phyloP scores from a whole-genome alignment of 2,888 invertebrate genomes.

The Protodeltote pygarga region DNA sequence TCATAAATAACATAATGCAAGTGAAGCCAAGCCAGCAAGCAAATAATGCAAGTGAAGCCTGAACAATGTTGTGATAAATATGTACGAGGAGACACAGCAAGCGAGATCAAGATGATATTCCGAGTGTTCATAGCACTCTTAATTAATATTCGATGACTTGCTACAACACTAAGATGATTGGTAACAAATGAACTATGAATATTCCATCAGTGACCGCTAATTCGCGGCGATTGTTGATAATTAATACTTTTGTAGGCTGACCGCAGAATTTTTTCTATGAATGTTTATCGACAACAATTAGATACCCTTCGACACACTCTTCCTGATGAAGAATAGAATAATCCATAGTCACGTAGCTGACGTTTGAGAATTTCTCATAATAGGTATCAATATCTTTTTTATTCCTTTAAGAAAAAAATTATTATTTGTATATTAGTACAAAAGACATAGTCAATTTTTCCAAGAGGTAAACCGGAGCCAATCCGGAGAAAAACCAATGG shows the following conservation, averaged over 20 bases:
- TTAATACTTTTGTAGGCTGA: slow-evolving; percentile 15
- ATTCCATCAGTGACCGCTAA: slow-evolving; percentile 58
- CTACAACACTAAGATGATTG: slow-evolving; percentile 60
- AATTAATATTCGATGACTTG: slow-evolving; percentile 83
- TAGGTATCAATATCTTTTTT: no score
- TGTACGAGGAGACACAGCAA: slow-evolving; percentile 57
- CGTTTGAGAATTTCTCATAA: no score
- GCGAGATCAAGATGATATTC: slow-evolving; percentile 55
- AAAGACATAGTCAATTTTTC: no score
- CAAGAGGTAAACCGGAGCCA: no score
- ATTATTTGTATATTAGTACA: no score
- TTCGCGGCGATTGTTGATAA: slow-evolving; percentile 65
- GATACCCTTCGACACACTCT: neutral
- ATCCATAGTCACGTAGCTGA: no score
- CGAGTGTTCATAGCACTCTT: slow-evolving; percentile 64
- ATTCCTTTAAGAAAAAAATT: no score
- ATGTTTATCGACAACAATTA: neutral
- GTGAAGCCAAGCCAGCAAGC: slow-evolving; percentile 65
- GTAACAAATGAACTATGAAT: slow-evolving; percentile 50
- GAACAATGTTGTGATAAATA: slow-evolving; percentile 73
- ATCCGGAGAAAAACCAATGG: no score
- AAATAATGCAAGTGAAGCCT: slow-evolving; percentile 64
- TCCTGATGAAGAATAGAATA: neutral
- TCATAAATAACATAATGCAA: slow-evolving; percentile 66
- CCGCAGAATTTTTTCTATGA: slow-evolving; percentile 8